Evolutionary conservation across 2,888 invertebrate genomes (phyloP).

Genomic region (Sinohyriopsis cumingii): DNA sequence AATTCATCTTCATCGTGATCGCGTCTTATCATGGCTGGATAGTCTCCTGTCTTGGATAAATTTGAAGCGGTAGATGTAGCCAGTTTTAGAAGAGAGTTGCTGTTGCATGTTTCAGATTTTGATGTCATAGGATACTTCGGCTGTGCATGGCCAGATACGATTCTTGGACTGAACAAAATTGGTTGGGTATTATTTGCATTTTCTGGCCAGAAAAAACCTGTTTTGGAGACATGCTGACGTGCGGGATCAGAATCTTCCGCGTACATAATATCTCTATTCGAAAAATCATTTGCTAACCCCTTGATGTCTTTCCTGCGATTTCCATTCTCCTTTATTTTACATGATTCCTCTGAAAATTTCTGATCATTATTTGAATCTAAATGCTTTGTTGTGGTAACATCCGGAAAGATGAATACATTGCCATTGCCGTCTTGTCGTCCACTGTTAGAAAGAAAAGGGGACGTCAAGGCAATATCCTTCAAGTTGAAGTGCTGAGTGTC

Average conservation of each 20-base stretch:
- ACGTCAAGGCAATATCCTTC: slow-evolving; percentile 30
- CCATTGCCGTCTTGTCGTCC: slow-evolving; percentile 10
- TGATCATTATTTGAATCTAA: too few species aligned
- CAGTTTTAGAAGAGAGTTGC: too few species aligned
- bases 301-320: too few species aligned
- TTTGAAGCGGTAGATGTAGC: too few species aligned
- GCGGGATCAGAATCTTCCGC: too few species aligned
- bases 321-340: too few species aligned
- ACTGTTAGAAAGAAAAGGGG: slow-evolving; percentile 20
- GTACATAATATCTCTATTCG: too few species aligned
- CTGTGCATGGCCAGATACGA: slow-evolving; percentile 18
- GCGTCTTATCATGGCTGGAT: too few species aligned
- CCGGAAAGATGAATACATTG: slow-evolving; percentile 23
- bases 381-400: not conserved
- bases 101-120: not conserved
- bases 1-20: too few species aligned
- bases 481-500: slow-evolving; percentile 18
- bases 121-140: slow-evolving; percentile 1
- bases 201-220: slow-evolving; percentile 38
- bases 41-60: too few species aligned
- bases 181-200: slow-evolving; percentile 22
- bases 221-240: slow-evolving; percentile 18
- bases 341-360: too few species aligned
- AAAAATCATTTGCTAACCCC: too few species aligned
- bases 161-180: slow-evolving; percentile 32